Conservation (phyloP, 1,140 invertebrate species). For the Saccostrea glomerata region DNA sequence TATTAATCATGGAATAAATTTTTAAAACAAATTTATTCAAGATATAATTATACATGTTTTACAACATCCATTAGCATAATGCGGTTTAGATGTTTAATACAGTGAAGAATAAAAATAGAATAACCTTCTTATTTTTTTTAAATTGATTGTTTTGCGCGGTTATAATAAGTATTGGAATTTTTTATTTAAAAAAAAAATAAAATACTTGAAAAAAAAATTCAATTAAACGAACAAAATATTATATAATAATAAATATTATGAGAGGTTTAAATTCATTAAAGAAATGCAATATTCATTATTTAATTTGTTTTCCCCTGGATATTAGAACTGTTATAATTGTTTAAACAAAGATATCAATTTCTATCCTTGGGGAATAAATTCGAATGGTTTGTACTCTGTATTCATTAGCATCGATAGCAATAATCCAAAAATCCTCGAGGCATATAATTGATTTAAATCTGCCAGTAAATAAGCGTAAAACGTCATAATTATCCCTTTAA, state of each 20-base stretch:
- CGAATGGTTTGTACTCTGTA: neutral
- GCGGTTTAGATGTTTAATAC: slow-evolving; percentile 14
- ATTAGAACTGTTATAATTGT: neutral
- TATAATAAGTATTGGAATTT: neutral
- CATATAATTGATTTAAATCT: slow-evolving; percentile 10
- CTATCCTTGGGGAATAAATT: neutral
- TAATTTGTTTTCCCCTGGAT: neutral
- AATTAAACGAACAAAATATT: neutral
- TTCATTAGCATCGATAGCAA: slow-evolving; percentile 2
- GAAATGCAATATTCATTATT: neutral
- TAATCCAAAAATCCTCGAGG: slow-evolving; percentile 3
- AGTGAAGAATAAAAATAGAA: slow-evolving; percentile 26
- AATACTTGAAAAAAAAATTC: neutral
- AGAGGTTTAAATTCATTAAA: neutral
- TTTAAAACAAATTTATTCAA: slow-evolving; percentile 22
- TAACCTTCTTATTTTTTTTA: neutral
- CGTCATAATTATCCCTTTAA: neutral
- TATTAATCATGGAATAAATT: slow-evolving; percentile 33
- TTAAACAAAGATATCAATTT: slow-evolving; percentile 32
- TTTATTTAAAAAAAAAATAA: neutral
- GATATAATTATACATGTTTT: slow-evolving; percentile 30
- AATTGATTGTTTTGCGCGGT: neutral
- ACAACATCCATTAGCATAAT: slow-evolving; percentile 6
- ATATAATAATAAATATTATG: neutral
- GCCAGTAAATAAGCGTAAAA: neutral